Base-by-base conservation (phyloP, 2,113 vertebrate species). In the Clarias macrocephalus region DNA sequence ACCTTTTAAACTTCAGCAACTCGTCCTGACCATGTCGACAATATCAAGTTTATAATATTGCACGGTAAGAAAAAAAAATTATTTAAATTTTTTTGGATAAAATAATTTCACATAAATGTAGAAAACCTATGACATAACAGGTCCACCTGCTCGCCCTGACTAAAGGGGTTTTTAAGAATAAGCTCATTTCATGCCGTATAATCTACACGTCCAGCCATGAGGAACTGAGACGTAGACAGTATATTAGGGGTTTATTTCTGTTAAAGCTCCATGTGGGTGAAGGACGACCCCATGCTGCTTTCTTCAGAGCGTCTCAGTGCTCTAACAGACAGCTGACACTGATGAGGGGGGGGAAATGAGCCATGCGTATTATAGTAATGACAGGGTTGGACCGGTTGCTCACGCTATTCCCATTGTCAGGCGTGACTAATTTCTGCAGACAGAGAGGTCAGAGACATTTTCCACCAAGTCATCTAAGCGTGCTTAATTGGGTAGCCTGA, bases 191-290 rank as follows among this genome's bases (percentile, higher is more conserved):
- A 1, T 62, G 66, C 7, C 1, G 42, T 73, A 30, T 86, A 82
- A 86, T 86, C 85, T 86, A 16, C 13, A 30, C 42, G 60, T 83
- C 80, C 21, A 87, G 60, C 23, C 52, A 52, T 73, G 68, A 76
- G 66, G 57, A 18, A 4, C 13, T 57, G n/a, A 37, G 57, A 75
- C 57, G 19, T 5, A 7, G 48, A 48, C 48, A 48, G 48, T 48
- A 48, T 48, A 48, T 72, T 63, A 86, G 66, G 30, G 2, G 79
- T 30, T 52, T 86, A 82, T 83, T 83, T 77, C 57, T 25, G 57
- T 28, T 83, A 77, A 77, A 83, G 86, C 80, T 37, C 28, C 54
- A 3, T 25, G 70, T 15, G 16, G 21, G 72, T 65, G 80, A 76
- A 83, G 10, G 76, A 59, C 12, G 23, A 60, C 19, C 84, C 6